Conservation (phyloP, 2,113 vertebrate species). For the Myotis lucifugus region DNA sequence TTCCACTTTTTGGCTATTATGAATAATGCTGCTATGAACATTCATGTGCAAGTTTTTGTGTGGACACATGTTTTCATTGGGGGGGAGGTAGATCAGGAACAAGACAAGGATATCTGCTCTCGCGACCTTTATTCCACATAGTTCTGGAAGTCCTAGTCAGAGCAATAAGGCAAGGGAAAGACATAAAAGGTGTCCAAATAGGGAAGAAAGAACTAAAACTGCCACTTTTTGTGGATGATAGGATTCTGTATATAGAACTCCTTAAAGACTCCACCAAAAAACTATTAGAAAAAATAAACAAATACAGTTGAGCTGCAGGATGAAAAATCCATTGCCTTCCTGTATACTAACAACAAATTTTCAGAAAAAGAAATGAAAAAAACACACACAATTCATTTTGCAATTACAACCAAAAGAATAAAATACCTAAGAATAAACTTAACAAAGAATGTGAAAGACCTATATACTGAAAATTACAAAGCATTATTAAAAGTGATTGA, state of each 20-base stretch:
- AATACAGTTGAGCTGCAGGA: background rate
- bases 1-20: background rate
- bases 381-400: background rate
- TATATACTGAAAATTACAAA: background rate
- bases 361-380: background rate
- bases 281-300: background rate
- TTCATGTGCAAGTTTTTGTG: background rate
- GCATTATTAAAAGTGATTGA: background rate
- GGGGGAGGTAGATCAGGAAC: background rate
- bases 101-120: background rate
- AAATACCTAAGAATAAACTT: no score
- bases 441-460: no score
- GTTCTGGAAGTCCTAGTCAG: background rate
- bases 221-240: background rate
- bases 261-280: background rate
- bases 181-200: background rate
- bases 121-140: background rate
- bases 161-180: background rate
- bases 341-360: background rate
- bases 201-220: background rate
- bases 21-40: conserved; percentile 7
- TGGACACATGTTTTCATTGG: background rate
- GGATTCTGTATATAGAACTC: background rate
- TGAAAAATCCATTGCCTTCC: background rate
- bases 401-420: background rate